A percentile compares a stretch with the other conserved stretches of the same genome.
These are phyloP conservation scores for Horisme vitalbata DNA, from an alignment of 2,888 invertebrate species.

Conservation along the genomic window DNA sequence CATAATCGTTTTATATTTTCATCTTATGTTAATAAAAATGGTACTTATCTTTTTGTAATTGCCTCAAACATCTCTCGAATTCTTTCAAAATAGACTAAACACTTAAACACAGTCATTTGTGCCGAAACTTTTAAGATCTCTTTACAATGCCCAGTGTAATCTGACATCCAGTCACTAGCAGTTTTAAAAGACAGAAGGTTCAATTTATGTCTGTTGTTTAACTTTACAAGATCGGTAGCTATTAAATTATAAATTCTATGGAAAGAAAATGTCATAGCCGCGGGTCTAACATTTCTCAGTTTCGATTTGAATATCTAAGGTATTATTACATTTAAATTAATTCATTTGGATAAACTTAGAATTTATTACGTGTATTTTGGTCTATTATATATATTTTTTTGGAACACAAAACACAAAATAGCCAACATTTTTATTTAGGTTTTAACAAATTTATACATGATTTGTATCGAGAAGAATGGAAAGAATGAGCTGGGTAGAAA, in stretches of 20 bases:
- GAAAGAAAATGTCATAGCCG: slow-evolving; percentile 66
- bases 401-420: too few species aligned
- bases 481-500: too few species aligned
- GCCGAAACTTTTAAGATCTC: slow-evolving; percentile 42
- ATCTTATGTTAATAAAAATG: slow-evolving; percentile 5
- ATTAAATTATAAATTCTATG: slow-evolving; percentile 49
- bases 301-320: slow-evolving; percentile 58
- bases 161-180: neutral
- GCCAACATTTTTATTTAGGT: too few species aligned
- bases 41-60: slow-evolving; percentile 39
- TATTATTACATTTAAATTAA: slow-evolving; percentile 47
- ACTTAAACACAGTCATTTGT: slow-evolving; percentile 61
- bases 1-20: neutral
- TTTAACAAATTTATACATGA: too few species aligned
- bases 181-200: neutral
- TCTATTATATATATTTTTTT: too few species aligned
- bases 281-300: slow-evolving; percentile 47
- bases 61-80: slow-evolving; percentile 44
- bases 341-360: slow-evolving; percentile 14
- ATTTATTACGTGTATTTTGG: slow-evolving; percentile 12
- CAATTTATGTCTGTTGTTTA: slow-evolving; percentile 21
- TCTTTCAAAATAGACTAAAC: slow-evolving; percentile 60
- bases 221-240: slow-evolving; percentile 47
- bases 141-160: slow-evolving; percentile 24
- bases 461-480: too few species aligned